Percentiles rank a stretch among this genome's conserved stretches.
These are phyloP conservation scores for Channa maculata DNA, from an alignment of 2,113 vertebrate genomes.

Conservation along the genomic window DNA sequence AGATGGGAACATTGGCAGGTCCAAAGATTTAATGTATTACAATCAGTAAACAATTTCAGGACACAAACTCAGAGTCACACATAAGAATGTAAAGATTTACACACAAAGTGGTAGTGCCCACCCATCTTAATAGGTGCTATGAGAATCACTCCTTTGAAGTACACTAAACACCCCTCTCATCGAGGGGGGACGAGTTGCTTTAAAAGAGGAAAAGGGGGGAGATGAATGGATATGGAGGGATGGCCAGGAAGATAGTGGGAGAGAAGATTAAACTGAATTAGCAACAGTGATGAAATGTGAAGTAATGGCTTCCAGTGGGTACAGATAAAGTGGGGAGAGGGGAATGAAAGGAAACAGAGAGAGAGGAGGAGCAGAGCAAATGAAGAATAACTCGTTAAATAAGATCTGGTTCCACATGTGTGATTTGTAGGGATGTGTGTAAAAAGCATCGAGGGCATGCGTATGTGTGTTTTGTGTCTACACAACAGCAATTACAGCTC, in stretches of 20 bases:
- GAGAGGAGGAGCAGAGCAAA: neutral
- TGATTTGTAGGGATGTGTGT: neutral
- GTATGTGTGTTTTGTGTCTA: conserved; percentile 23
- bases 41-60: neutral
- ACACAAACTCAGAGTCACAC: neutral
- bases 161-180: conserved; percentile 13
- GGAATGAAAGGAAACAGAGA: neutral
- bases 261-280: neutral
- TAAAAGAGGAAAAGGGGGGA: conserved; percentile 7
- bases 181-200: conserved; percentile 4
- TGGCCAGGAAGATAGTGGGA: conserved; percentile 17
- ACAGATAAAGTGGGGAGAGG: conserved; percentile 20
- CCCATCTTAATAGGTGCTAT: conserved; percentile 23
- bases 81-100: neutral
- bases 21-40: neutral
- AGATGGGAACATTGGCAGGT: too few species aligned
- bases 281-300: conserved; percentile 1
- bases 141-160: conserved; percentile 56
- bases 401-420: conserved; percentile 25
- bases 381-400: neutral
- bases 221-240: neutral
- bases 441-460: neutral
- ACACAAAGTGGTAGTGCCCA: conserved; percentile 36
- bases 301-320: conserved; percentile 21
- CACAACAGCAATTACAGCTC: conserved; percentile 45